phyloP scores from a whole-genome alignment of 2,888 invertebrate species.

The Theristus sp. region DNA sequence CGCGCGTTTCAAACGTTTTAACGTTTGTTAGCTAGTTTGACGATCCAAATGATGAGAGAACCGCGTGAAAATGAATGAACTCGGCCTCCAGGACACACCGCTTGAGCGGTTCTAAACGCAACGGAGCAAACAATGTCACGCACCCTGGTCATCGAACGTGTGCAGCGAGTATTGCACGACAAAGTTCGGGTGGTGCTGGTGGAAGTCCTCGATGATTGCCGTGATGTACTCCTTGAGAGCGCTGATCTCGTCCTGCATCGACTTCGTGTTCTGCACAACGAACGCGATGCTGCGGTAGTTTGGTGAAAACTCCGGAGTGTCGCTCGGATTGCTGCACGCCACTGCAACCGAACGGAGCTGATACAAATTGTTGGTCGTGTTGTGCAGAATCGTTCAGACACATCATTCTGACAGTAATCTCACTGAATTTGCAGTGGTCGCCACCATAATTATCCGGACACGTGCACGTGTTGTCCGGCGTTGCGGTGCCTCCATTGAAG shows the following conservation, averaged over 20 bases:
- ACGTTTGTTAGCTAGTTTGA: too few relatives aligned
- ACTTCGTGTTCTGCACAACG: not conserved
- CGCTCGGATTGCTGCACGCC: not conserved
- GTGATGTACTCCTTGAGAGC: not conserved
- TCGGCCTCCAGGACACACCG: too few relatives aligned
- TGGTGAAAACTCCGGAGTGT: not conserved
- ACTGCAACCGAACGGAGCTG: not conserved
- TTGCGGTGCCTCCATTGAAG: not conserved
- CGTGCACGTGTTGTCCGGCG: not conserved
- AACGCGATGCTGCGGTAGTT: not conserved
- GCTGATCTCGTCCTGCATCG: not conserved
- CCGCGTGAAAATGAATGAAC: too few relatives aligned
- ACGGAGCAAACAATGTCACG: too few relatives aligned
- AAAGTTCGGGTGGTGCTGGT: not conserved
- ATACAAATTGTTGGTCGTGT: too few relatives aligned
- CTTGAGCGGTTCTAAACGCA: too few relatives aligned
- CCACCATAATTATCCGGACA: not conserved
- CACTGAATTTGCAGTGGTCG: not conserved
- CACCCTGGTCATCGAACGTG: not conserved
- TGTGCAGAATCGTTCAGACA: not conserved
- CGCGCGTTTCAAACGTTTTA: too few relatives aligned
- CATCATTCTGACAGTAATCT: not conserved
- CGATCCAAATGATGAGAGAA: too few relatives aligned
- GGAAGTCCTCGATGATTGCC: not conserved
- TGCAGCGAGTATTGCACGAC: not conserved